Conservation (phyloP, 1,140 invertebrate species). For the Daktulosphaira vitifoliae region DNA sequence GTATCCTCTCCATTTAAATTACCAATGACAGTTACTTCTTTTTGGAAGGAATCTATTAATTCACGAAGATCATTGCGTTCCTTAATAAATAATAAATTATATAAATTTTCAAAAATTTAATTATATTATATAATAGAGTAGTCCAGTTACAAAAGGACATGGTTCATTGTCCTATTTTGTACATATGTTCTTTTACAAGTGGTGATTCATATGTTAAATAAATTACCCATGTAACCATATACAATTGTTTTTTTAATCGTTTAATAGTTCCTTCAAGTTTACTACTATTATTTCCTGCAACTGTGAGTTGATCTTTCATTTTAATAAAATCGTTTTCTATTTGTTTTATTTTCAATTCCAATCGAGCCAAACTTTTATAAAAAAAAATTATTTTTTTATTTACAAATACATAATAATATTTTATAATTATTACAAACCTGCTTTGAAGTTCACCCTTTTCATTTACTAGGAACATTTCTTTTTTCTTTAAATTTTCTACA, state of each 20-base stretch:
- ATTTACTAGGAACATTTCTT: conserved; percentile 3
- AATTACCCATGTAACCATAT: conserved; percentile 35
- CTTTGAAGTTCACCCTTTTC: conserved; percentile 22
- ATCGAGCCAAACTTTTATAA: conserved; percentile 21
- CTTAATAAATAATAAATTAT: conserved; percentile 28
- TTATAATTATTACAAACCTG: conserved; percentile 1
- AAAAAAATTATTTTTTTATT: not conserved
- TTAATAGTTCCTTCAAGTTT: conserved; percentile 33
- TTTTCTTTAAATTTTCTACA: conserved; percentile 31
- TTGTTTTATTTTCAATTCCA: conserved; percentile 37
- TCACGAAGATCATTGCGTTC: conserved; percentile 40
- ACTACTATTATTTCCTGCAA: conserved; percentile 35
- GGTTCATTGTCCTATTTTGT: too few relatives aligned
- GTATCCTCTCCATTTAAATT: conserved; percentile 28
- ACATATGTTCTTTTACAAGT: too few relatives aligned
- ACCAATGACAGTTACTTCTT: conserved; percentile 39
- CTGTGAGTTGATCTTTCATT: conserved; percentile 33
- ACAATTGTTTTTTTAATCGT: conserved; percentile 37
- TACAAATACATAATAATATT: not conserved
- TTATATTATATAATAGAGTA: too few relatives aligned
- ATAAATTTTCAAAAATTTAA: too few relatives aligned
- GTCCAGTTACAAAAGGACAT: too few relatives aligned
- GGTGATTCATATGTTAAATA: too few relatives aligned
- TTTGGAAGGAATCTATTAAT: conserved; percentile 40
- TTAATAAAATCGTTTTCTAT: conserved; percentile 34